Evolutionary conservation across 2,888 invertebrate species (phyloP), one percentile per base, ranked within the genome.

Genomic region (Cotesia congregata): DNA sequence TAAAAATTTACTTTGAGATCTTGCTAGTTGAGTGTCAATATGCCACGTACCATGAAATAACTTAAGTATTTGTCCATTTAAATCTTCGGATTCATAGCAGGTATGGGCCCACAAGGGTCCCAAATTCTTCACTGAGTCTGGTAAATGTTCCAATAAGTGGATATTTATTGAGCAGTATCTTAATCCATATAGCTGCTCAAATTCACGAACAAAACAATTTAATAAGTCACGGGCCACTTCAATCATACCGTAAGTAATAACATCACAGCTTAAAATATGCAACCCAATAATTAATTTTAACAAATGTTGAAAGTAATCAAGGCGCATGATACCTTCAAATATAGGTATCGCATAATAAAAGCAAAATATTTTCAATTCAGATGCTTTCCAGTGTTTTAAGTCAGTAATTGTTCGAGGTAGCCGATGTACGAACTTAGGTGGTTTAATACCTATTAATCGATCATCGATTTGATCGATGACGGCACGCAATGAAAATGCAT

Each of bases 81-180:
- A 39, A 67, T 81, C 62, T 64, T 81, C 80, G 50, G 74, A 82
- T 17, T 77, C 74, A 41, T 77, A 82, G 61, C 80, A 80, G 6
- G 78, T 70, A 40, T 72, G 72, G 5, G 71, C 76, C 78, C 80
- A 81, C 12, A 80, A 74, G 9, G 81, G 82, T 6, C 80, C 80
- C 50, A 78, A 69, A 1, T 67, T 40, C 40, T 68, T 38, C 5
- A 81, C 78, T 59, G 62, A 71, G 12, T 69, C 64, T 1, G 77
- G 39, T 6, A 80, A 68, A 68, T 81, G 81, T 12, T 78, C 40
- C n/a, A 80, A n/a, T 50, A 75, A 70, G 60, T 80, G 80, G 7
- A 80, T 59, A 30, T 81, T 79, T 50, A 79, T 77, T 0, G 78
- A 73, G 30, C 67, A 79, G 50, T 72, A 77, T 68, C 76, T 64